Conservation (phyloP, 53 echinoderm and acorn worm genomes). For the Zoroaster sp. region DNA sequence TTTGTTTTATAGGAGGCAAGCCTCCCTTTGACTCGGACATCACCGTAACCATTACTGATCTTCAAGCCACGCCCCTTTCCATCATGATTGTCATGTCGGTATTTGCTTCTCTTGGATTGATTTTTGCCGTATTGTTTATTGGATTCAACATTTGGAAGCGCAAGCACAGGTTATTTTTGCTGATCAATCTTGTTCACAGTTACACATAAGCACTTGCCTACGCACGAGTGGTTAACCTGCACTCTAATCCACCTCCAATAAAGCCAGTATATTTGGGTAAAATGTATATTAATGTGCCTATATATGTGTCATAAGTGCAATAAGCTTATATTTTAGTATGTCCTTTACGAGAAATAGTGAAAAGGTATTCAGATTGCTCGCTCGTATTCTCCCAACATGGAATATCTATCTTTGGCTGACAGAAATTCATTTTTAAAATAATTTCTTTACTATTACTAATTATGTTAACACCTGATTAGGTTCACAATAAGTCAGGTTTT, state of each 20-base stretch:
- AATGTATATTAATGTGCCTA: too few species aligned
- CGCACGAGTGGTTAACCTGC: not conserved
- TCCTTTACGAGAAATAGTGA: too few species aligned
- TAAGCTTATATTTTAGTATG: not conserved
- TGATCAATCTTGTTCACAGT: not conserved
- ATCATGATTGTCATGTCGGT: not conserved
- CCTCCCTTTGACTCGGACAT: slow-evolving; percentile 72
- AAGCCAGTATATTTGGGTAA: too few species aligned
- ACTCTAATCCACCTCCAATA: too few species aligned
- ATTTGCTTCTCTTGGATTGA: not conserved
- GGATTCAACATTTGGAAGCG: slow-evolving; percentile 61
- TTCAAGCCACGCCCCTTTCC: not conserved
- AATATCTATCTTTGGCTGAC: too few species aligned
- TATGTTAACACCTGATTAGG: too few species aligned
- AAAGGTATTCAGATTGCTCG: too few species aligned
- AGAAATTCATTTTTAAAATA: too few species aligned
- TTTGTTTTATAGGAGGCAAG: slow-evolving; percentile 41
- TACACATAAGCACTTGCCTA: not conserved
- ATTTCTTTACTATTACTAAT: too few species aligned
- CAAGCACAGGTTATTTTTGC: slow-evolving; percentile 44
- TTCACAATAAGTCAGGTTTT: too few species aligned
- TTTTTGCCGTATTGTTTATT: slow-evolving; percentile 43
- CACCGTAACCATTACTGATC: slow-evolving; percentile 33
- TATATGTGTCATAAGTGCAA: too few species aligned
- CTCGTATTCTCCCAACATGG: too few species aligned